Percentiles rank a stretch among this genome's conserved stretches.
phyloP scores from a whole-genome alignment of 2,888 invertebrate genomes.

The Drosophila falleni region DNA sequence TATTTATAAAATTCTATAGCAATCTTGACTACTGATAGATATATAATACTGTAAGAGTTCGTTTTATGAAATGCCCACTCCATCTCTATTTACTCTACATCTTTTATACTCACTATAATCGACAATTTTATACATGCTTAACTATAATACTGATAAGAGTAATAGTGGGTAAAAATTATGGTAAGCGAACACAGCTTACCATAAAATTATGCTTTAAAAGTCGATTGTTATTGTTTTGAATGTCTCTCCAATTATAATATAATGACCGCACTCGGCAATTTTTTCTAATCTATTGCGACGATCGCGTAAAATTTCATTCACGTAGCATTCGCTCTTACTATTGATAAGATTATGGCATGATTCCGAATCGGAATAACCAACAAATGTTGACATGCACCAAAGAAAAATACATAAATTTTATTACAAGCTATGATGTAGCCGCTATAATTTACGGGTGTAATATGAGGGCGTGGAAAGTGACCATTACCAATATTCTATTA shows the following conservation, averaged over 20 bases:
- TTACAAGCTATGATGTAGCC: conserved; percentile 2
- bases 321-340: background rate
- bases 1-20: conserved; percentile 4
- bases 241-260: conserved; percentile 3
- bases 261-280: background rate
- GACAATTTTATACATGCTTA: background rate
- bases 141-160: conserved; percentile 9
- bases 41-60: background rate
- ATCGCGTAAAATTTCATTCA: conserved; percentile 40
- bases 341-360: conserved; percentile 49
- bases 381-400: conserved; percentile 1
- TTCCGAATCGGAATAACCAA: conserved; percentile 1
- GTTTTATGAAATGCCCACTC: background rate
- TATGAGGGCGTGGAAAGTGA: conserved; percentile 5
- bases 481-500: conserved; percentile 11
- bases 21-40: background rate
- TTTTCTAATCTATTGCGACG: conserved; percentile 9
- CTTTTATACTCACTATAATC: background rate
- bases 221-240: conserved; percentile 12
- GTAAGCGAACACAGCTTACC: background rate
- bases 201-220: background rate
- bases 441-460: conserved; percentile 1
- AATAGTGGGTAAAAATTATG: background rate
- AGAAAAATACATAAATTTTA: background rate
- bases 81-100: background rate